These are phyloP conservation scores for Tenthredo scrophulariae DNA, from an alignment of 2,888 invertebrate species.

Conservation along the genomic window DNA sequence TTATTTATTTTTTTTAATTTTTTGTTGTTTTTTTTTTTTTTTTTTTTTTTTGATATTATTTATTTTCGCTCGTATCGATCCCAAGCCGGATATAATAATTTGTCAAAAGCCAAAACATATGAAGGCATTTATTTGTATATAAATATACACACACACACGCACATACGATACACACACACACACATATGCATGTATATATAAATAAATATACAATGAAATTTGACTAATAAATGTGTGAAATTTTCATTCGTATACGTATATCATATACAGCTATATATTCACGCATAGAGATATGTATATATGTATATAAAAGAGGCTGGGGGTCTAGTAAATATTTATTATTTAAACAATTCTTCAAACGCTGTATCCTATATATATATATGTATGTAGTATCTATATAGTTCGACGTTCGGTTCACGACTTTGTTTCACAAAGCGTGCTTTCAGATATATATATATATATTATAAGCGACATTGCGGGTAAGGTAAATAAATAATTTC, in stretches of 20 bases:
- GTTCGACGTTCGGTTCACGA: constrained; percentile 10
- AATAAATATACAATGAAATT: neutral
- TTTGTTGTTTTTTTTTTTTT: neutral
- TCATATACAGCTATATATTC: constrained; percentile 56
- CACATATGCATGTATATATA: neutral
- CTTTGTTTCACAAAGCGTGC: constrained; percentile 24
- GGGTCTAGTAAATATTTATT: constrained; percentile 44
- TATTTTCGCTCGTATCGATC: constrained; percentile 59
- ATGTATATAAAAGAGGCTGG: constrained; percentile 49
- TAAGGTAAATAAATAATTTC: neutral
- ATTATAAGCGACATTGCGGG: constrained; percentile 35
- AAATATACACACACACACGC: constrained; percentile 15
- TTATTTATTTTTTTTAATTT: neutral
- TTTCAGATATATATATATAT: constrained; percentile 22
- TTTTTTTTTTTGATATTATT: neutral
- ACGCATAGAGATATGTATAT: constrained; percentile 56
- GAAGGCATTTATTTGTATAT: constrained; percentile 71
- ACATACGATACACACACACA: constrained; percentile 2
- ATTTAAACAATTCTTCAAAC: constrained; percentile 33
- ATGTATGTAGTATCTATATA: neutral
- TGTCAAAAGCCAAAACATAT: constrained; percentile 77
- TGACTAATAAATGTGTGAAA: neutral
- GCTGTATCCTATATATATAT: neutral
- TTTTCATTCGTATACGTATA: constrained; percentile 16
- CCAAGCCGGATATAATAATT: constrained; percentile 61